A percentile compares a stretch with the other conserved stretches of the same genome.
Evolutionary conservation across 1,140 invertebrate species (phyloP).

Genomic region (Psilanteris sp.): DNA sequence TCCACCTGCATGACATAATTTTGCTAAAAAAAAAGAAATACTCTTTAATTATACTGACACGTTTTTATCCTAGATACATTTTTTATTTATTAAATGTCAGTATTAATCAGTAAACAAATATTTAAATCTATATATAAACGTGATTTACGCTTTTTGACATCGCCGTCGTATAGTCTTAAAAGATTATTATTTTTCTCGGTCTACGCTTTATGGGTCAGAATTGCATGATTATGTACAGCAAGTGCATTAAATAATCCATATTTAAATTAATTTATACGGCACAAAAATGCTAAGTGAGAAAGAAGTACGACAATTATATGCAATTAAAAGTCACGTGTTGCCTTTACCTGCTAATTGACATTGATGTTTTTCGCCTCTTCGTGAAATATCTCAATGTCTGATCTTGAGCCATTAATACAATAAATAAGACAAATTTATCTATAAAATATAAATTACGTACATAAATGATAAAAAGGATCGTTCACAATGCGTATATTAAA

Average conservation of each 20-base stretch:
- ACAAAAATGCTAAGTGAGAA: slow-evolving; percentile 25
- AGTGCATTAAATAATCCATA: not conserved
- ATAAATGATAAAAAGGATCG: slow-evolving; percentile 23
- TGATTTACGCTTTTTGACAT: slow-evolving; percentile 21
- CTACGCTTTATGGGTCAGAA: slow-evolving; percentile 9
- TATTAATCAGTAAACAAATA: slow-evolving; percentile 30
- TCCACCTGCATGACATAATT: too few species aligned
- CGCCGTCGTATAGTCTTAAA: too few species aligned
- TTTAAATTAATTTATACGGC: slow-evolving; percentile 20
- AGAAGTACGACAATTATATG: slow-evolving; percentile 10
- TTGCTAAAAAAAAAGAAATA: too few species aligned
- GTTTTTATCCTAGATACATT: slow-evolving; percentile 23
- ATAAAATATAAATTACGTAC: slow-evolving; percentile 14
- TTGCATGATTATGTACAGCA: not conserved
- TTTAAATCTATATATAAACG: slow-evolving; percentile 14
- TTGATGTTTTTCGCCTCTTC: slow-evolving; percentile 22
- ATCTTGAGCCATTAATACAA: slow-evolving; percentile 2
- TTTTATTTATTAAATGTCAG: slow-evolving; percentile 39
- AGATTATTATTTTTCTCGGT: slow-evolving; percentile 6
- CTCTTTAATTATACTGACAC: slow-evolving; percentile 3
- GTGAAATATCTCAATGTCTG: slow-evolving; percentile 8
- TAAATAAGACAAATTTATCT: slow-evolving; percentile 6
- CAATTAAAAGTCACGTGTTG: slow-evolving; percentile 38
- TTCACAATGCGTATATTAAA: slow-evolving; percentile 6
- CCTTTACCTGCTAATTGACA: slow-evolving; percentile 21